Evolutionary conservation across 1,140 invertebrate species (phyloP), one percentile per base, ranked within the genome.

Genomic region (Tetraneura akinire): DNA sequence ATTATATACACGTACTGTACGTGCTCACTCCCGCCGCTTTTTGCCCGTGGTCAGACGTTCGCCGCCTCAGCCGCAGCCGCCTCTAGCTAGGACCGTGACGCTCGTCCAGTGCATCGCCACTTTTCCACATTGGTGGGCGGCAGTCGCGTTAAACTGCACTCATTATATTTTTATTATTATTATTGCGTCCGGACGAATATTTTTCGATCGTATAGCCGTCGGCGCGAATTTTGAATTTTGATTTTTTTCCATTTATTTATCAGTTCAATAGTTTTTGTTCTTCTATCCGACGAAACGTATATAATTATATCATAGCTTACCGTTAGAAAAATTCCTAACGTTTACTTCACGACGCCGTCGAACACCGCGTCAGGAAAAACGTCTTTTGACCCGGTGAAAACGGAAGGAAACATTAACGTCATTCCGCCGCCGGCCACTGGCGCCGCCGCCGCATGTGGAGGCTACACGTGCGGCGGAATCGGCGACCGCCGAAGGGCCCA

Each of bases 1-100:
- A n/a, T n/a, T n/a, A n/a, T n/a, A n/a, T n/a, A n/a, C n/a, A n/a
- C n/a, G n/a, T n/a, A n/a, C n/a, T n/a, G n/a, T n/a, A n/a, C n/a
- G n/a, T n/a, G n/a, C n/a, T n/a, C n/a, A 57, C 73, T 78, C 73
- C 73, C 73, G 73, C 73, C 73, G 53, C 73, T 78, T 78, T 78
- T 78, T 45, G 73, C 73, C 73, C 73, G 73, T 78, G 73, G 73
- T 78, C 53, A 60, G 53, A 78, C 73, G 37, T 60, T 37, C n/a
- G 73, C 53, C 18, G 29, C 47, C 47, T n/a, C n/a, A n/a, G 29
- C 29, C 23, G 23, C 55, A 11, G 57, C 26, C 29, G 18, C 68
- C 45, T 26, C 45, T 29, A 70, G 66, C 66, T 13, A 70, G 68
- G 18, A 2, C 45, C 68, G 45, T 29, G 18, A 29, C 18, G 26